Evolutionary conservation across 2,797 vertebrate species (phyloP), one percentile per base, ranked within the genome.

Genomic region (Mormyrops boulengeri): DNA sequence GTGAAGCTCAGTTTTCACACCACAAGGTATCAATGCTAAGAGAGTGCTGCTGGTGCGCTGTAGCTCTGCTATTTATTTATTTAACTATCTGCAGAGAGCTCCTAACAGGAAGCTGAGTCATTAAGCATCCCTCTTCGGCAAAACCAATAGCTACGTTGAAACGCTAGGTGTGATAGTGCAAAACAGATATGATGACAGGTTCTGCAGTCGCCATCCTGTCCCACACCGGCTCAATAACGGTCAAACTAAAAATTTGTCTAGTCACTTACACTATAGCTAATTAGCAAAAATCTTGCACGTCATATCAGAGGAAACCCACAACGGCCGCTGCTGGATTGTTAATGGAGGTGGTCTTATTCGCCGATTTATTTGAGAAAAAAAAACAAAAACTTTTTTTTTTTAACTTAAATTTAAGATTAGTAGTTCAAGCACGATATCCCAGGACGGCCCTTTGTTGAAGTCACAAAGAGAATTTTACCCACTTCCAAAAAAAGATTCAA

Each of bases 41-140:
- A 80, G 34, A 4, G 8, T 34, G 17, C 3, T 14, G 9, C 47
- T 17, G 30, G 6, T 8, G n/a, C 34, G 19, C 19, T 60, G 34
- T 17, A 38, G 47, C 22, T 47, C 34, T 22, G 44, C 11, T 30
- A 30, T 82, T 85, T 19, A 7, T 80, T 80, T 80, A 73, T 73
- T 5, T 73, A 73, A 62, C 34, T 87, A 44, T 30, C 57, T 86
- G 47, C 26, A 30, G 19, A 30, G 22, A 87, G 47, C 50, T 86
- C 19, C 17, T 69, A 47, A 49, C 19, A 41, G 62, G 26, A 69
- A 87, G 89, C 84, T 86, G 89, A 89, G 89, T 89, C 89, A 89
- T 69, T 19, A 38, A n/a, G 57, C 57, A 69, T 52, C 53, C 26
- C 26, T 66, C 55, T 19, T 30, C 17, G 17, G 57, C 60, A 89